Conservation (phyloP, 2,113 vertebrate genomes). For the Aleadryas rufinucha region DNA sequence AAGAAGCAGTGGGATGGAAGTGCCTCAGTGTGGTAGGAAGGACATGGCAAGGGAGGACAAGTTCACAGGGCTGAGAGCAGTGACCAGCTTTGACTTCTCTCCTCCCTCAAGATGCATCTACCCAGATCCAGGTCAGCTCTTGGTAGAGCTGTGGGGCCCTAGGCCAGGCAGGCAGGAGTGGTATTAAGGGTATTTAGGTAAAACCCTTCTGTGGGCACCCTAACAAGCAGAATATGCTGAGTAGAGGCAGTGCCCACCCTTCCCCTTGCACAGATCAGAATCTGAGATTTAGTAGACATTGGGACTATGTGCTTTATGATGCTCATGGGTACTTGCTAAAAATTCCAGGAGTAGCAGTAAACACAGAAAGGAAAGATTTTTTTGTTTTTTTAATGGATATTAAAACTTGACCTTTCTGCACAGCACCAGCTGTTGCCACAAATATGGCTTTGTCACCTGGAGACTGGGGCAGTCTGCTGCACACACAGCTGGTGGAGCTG, state of each 20-base stretch:
- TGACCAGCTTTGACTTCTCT: rapidly evolving
- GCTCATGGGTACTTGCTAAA: background rate
- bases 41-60: background rate
- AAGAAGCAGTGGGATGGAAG: background rate
- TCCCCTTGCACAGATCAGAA: background rate
- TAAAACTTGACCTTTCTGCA: background rate
- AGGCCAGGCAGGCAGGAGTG: background rate
- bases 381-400: background rate
- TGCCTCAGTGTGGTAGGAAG: background rate
- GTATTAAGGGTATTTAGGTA: background rate
- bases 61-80: background rate
- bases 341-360: background rate
- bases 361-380: background rate
- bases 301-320: background rate
- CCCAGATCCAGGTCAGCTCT: background rate
- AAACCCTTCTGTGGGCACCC: background rate
- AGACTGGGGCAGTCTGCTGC: background rate
- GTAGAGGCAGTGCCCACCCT: rapidly evolving
- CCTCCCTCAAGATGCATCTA: background rate
- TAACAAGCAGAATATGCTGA: background rate
- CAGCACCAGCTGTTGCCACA: background rate
- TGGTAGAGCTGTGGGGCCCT: background rate
- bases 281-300: background rate
- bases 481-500: background rate
- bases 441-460: background rate